Base-by-base conservation (phyloP, 2,113 vertebrate species). In the Hippocampus zosterae region DNA sequence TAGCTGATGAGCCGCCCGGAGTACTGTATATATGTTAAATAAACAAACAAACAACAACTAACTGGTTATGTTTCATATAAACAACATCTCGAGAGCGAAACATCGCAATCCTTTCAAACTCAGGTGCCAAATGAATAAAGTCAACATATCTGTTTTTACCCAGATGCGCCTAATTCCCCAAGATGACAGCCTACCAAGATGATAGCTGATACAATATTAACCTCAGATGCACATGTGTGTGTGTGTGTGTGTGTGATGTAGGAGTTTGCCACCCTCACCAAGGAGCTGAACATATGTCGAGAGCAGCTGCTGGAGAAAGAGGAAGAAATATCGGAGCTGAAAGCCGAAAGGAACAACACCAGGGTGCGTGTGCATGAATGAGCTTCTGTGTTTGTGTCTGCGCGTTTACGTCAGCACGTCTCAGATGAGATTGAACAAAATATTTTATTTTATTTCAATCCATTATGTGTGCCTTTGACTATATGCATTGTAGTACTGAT, bases 251-350 rank as follows among this genome's bases (percentile, higher is more conserved):
- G 33, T 37, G 33, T 37, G 67, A 85, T 71, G 18, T 90, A 98
- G 96, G 96, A 98, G 93, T 97, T 98, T 88, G 94, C 96, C n/a
- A 94, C 96, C 16, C 88, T 98, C 85, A 97, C 96, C 0, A 95
- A 96, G 90, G 96, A 98, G 92, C 93, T 98, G 79, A 98, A 94
- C 75, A 88, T 92, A 50, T 98, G 96, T 87, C 92, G 95, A 78
- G 96, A 98, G 87, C 96, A 98, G 90, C 96, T 98, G 84, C 91
- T 98, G 82, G 96, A 98, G 89, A 93, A 96, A 81, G 96, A 98
- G 80, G 96, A 98, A 84, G 96, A 98, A 88, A 96, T 98, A 85
- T 96, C 96, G 0, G 96, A 98, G 87, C 92, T 98, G 90, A 98
- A 96, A 85, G 96, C 96, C 0, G 96, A 98, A 77, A 94, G 96